Evolutionary conservation across 2,113 vertebrate species (phyloP).

Genomic region (Dunckerocampus dactyliophorus): DNA sequence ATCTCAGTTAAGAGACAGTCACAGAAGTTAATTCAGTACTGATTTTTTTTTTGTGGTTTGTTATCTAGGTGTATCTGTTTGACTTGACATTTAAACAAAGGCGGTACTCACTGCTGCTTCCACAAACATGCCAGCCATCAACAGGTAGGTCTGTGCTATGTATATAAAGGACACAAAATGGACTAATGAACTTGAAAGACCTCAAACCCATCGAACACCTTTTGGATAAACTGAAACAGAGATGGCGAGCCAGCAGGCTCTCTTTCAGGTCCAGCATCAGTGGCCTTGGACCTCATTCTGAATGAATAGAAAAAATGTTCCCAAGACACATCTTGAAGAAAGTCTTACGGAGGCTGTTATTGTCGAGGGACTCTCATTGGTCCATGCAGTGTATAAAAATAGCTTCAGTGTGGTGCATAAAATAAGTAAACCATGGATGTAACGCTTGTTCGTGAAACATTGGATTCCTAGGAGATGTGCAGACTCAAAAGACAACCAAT

Average conservation of each 20-base stretch:
- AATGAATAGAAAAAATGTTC: not conserved
- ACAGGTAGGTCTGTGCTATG: slow-evolving; percentile 67
- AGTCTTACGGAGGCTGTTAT: not conserved
- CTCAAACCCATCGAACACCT: not conserved
- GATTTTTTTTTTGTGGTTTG: not conserved
- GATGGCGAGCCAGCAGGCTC: no score
- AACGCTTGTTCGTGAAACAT: slow-evolving; percentile 9
- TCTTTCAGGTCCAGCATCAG: no score
- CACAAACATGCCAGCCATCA: slow-evolving; percentile 85
- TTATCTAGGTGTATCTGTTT: slow-evolving; percentile 90
- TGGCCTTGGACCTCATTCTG: not conserved
- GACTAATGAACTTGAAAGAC: not conserved
- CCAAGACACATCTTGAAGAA: not conserved
- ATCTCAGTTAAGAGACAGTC: not conserved
- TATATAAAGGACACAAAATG: no score
- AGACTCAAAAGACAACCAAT: slow-evolving; percentile 91
- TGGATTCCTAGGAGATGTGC: slow-evolving; percentile 75
- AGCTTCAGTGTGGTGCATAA: not conserved
- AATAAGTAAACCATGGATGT: not conserved
- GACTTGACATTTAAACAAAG: slow-evolving; percentile 94
- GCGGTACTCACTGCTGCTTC: slow-evolving; percentile 91
- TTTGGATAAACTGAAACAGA: not conserved
- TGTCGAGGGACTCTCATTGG: not conserved
- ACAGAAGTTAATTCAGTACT: not conserved
- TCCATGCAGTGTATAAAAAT: not conserved